Evolutionary conservation across 1,140 invertebrate species (phyloP), one percentile per base, ranked within the genome.

Genomic region (Dinothrombium tinctorium): DNA sequence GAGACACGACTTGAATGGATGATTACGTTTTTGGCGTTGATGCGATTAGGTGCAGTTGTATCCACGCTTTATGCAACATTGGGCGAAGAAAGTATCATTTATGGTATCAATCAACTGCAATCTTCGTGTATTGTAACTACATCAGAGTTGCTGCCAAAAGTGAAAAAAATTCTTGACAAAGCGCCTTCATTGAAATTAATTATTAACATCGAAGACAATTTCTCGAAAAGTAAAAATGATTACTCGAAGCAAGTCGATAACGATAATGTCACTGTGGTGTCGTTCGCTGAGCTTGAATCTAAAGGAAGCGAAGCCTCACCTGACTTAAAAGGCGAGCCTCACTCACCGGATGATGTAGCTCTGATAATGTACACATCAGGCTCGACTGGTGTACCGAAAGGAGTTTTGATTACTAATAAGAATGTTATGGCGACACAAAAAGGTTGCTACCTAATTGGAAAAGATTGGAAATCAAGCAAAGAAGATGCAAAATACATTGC

Each of bases 1-100:
- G 90, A 98, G 63, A 96, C 90, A 0, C 66, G 87, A 46, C 77
- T 76, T 17, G 90, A 96, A 64, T 98, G 90, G 90, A 76, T 95
- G 71, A 72, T 94, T 25, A 74, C 83, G 1, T 79, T 84, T 17
- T 36, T 40, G 33, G 43, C 40, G 22, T 33, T 48, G 25, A 32
- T 45, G 47, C 40, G 51, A 33, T 29, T 51, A 6, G 46, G 51
- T 15, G 48, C 50, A 17, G 38, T 64, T 66, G 76, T 95, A 46
- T 83, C 90, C 1, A 96, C 90, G 0, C 74, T 96, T 44, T 96
- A 96, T 56, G 80, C 89, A 1, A 96, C 87, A 0, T 66, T 96
- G 1, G 89, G 89, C 3, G 82, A 92, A 49, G 65, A 96, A 7
- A 90, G 86, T 3, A 77, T 98, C 33, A 71, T 78, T 1, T 87